Conservation (phyloP, 2,888 invertebrate species). For the Microdon myrmicae region DNA sequence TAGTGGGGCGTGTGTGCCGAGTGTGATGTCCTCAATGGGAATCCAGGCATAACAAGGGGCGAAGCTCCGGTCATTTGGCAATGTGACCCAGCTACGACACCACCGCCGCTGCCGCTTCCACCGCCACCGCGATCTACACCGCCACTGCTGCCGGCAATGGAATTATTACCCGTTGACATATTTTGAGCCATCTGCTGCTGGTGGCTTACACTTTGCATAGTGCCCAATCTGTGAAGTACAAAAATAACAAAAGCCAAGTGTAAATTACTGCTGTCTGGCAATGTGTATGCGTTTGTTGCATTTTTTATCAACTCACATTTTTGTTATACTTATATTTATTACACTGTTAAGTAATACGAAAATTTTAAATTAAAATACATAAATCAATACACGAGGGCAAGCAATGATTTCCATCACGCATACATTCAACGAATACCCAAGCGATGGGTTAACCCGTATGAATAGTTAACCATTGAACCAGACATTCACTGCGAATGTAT, state of each 20-base stretch:
- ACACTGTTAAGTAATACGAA: constrained; percentile 63
- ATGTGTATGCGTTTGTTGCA: constrained; percentile 16
- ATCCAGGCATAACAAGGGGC: constrained; percentile 88
- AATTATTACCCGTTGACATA: constrained; percentile 73
- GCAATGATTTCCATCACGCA: constrained; percentile 40
- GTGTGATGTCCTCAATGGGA: constrained; percentile 78
- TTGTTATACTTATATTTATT: constrained; percentile 56
- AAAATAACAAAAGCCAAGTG: constrained; percentile 20
- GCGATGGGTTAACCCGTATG: too few species aligned
- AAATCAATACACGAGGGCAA: constrained; percentile 62
- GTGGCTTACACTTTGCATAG: constrained; percentile 62
- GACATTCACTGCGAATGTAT: too few species aligned
- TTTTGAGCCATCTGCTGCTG: constrained; percentile 68
- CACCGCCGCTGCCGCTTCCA: constrained; percentile 56
- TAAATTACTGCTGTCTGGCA: constrained; percentile 46
- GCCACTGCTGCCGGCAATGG: constrained; percentile 64
- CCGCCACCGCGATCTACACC: constrained; percentile 63
- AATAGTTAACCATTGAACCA: too few species aligned
- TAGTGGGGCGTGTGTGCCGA: constrained; percentile 79
- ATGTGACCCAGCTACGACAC: constrained; percentile 69
- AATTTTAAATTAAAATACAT: constrained; percentile 67
- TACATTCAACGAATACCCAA: too few species aligned
- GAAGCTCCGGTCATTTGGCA: constrained; percentile 76
- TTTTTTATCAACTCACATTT: constrained; percentile 22
- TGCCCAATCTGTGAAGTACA: constrained; percentile 62